Conservation (phyloP, 2,113 vertebrate genomes). For the Calidris pygmaea region DNA sequence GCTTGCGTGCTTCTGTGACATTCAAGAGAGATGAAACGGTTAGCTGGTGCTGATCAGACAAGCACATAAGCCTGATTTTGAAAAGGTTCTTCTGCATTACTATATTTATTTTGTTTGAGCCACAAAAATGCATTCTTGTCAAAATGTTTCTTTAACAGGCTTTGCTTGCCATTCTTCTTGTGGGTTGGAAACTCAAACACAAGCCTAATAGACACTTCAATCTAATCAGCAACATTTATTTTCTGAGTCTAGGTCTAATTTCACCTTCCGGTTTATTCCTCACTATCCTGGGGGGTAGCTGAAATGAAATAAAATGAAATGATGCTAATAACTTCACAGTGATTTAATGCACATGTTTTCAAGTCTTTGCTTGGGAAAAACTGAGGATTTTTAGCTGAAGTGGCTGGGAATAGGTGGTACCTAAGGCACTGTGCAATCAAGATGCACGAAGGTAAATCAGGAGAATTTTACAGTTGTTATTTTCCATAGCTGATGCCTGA, state of each 20-base stretch:
- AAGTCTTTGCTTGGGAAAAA: neutral
- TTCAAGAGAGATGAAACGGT: constrained; percentile 30
- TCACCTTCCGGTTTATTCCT: neutral
- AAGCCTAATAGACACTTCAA: constrained; percentile 24
- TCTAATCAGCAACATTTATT: neutral
- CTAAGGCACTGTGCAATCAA: neutral
- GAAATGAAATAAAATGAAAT: neutral
- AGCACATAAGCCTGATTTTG: constrained; percentile 43
- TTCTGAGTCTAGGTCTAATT: neutral
- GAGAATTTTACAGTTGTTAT: neutral
- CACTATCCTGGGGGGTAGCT: neutral
- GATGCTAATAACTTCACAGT: neutral
- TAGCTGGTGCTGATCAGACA: constrained; percentile 24
- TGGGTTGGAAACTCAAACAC: constrained; percentile 15
- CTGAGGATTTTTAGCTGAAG: neutral
- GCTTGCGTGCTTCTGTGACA: neutral
- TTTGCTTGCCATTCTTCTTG: constrained; percentile 8
- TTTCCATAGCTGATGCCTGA: fast-evolving
- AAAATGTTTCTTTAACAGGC: constrained; percentile 49
- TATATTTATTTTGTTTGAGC: constrained; percentile 42
- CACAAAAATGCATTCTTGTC: constrained; percentile 29
- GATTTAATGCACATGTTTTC: neutral
- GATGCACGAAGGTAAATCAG: neutral
- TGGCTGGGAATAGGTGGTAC: neutral
- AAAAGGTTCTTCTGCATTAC: constrained; percentile 23